Base-by-base conservation (phyloP, 1,140 invertebrate genomes). In the Caenorhabditis tropicalis region DNA sequence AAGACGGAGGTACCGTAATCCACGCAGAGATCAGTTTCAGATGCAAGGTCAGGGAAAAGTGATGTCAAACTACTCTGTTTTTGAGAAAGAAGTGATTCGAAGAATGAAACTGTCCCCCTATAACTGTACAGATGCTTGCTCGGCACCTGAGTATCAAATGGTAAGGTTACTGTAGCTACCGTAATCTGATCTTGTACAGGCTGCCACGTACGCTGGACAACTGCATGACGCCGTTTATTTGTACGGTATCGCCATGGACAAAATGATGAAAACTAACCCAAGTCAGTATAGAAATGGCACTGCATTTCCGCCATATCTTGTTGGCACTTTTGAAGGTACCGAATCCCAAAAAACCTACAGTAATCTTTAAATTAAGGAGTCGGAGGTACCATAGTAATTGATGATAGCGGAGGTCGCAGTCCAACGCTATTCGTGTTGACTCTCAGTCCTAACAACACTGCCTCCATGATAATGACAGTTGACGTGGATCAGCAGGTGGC, bases 1-100 rank as follows among this genome's bases (percentile, higher is more conserved):
- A 12, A 74, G 29, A 0, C 12, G 12, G 5, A 1, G 7, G 21
- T n/a, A 9, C 6, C 4, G 9, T 56, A 29, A 3, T 0, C 19
- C 29, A 9, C 1, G 24, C 15, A 56, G 10, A 9, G 12, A 10
- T 24, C 15, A 10, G 2, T 74, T 74, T 27, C 9, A 74, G 65
- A 74, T 74, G 65, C 65, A 74, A 74, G 65, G 65, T 16, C 65
- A 74, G 24, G 65, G 65, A 43, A 43, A 43, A 15, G 36, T 74
- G 7, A 36, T 33, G 0, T 46, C 65, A 0, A 74, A 74, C 10
- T 74, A 74, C 16, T 9, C 65, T 3, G 12, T 19, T 19, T 74
- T 74, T 27, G 65, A 74, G n/a, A n/a, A 74, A 2, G 65, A 74
- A 24, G 36, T 74, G n/a, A 43, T 74, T 43, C 33, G 15, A 74